Evolutionary conservation across 2,888 invertebrate genomes (phyloP).

Genomic region (Sphecodes monilicornis): DNA sequence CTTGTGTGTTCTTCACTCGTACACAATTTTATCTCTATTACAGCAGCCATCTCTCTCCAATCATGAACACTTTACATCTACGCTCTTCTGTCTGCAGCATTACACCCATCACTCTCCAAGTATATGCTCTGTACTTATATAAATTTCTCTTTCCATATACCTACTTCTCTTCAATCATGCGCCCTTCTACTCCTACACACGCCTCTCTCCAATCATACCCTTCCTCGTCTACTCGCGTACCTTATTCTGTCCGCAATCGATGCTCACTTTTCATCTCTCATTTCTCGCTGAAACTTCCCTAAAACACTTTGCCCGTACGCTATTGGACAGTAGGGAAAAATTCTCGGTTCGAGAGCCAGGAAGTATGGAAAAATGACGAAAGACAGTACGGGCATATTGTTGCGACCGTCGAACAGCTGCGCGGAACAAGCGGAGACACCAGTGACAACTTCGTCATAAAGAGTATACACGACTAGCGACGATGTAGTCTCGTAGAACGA

Average conservation of each 20-base stretch:
- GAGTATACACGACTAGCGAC: constrained; percentile 50
- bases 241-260: neutral
- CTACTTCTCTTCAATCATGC: constrained; percentile 10
- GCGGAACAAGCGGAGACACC: constrained; percentile 24
- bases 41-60: neutral
- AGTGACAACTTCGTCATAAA: constrained; percentile 42
- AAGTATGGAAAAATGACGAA: neutral
- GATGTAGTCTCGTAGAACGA: constrained; percentile 55
- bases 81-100: neutral
- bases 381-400: neutral
- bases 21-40: neutral
- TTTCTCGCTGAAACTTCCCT: neutral
- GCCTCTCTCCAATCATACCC: constrained; percentile 1
- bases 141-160: constrained; percentile 4
- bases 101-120: neutral
- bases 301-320: neutral
- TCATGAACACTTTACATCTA: neutral
- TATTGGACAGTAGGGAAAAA: neutral
- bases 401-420: neutral
- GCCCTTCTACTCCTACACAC: constrained; percentile 8
- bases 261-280: neutral
- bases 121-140: constrained; percentile 4
- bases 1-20: neutral
- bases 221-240: neutral
- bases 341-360: neutral